phyloP scores from a whole-genome alignment of 2,113 vertebrate genomes.

The Gnathonemus longibarbis region DNA sequence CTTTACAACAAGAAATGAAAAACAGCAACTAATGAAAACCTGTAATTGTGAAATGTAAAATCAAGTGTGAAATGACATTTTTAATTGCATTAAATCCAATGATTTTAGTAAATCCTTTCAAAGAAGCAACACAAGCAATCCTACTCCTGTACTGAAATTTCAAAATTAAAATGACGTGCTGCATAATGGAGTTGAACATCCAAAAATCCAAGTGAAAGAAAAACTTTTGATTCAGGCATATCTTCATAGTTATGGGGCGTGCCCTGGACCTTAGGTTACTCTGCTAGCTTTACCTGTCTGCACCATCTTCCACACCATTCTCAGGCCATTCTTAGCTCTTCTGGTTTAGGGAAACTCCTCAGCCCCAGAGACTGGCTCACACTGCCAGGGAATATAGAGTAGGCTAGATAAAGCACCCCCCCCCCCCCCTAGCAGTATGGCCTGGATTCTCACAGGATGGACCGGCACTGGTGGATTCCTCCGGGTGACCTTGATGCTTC shows the following conservation, averaged over 20 bases:
- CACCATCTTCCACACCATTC: background rate
- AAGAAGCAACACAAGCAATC: background rate
- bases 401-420: background rate
- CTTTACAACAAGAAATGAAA: background rate
- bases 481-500: background rate
- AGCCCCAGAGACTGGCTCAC: background rate
- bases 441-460: background rate
- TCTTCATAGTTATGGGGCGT: background rate
- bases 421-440: background rate
- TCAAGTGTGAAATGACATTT: background rate
- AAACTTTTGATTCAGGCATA: background rate
- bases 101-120: background rate
- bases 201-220: background rate
- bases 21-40: background rate
- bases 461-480: background rate
- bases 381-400: background rate
- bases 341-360: background rate
- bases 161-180: background rate
- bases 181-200: background rate
- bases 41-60: background rate
- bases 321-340: background rate
- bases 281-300: background rate
- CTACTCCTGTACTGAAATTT: background rate
- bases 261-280: background rate
- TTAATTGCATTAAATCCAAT: background rate